Conservation (phyloP, 2,888 invertebrate genomes). For the Halictus ligatus region DNA sequence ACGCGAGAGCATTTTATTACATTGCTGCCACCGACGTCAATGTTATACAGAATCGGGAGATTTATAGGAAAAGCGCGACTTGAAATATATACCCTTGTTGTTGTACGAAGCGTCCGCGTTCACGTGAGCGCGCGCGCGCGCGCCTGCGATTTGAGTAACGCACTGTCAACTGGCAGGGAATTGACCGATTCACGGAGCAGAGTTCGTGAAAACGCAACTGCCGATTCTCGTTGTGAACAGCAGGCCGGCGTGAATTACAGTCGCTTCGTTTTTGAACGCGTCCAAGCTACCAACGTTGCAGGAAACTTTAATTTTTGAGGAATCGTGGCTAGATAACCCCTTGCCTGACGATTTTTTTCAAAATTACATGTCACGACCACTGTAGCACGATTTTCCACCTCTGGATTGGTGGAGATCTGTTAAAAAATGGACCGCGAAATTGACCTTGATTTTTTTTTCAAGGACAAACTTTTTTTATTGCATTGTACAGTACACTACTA, state of each 20-base stretch:
- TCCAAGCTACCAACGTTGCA: not conserved
- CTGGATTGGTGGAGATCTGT: too few species aligned
- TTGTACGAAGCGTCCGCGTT: not conserved
- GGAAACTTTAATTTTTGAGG: not conserved
- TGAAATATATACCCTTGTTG: not conserved
- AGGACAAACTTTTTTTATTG: too few species aligned
- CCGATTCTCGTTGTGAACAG: not conserved
- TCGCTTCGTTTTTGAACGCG: not conserved
- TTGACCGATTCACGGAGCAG: not conserved
- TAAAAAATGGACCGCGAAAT: too few species aligned
- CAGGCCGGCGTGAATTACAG: not conserved
- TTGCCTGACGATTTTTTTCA: not conserved
- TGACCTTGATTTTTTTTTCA: too few species aligned
- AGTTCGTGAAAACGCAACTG: not conserved
- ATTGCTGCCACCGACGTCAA: constrained; percentile 5
- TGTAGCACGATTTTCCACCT: too few species aligned
- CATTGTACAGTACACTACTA: too few species aligned
- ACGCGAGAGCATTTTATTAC: constrained; percentile 26
- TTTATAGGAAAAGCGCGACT: not conserved
- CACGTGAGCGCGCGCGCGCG: not conserved
- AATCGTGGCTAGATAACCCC: not conserved
- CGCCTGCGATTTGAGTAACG: not conserved
- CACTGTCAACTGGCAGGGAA: not conserved
- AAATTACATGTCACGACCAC: too few species aligned
- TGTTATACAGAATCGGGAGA: constrained; percentile 3